These are phyloP conservation scores for Neosilurus hyrtlii DNA, from an alignment of 2,797 vertebrate species.

Conservation along the genomic window DNA sequence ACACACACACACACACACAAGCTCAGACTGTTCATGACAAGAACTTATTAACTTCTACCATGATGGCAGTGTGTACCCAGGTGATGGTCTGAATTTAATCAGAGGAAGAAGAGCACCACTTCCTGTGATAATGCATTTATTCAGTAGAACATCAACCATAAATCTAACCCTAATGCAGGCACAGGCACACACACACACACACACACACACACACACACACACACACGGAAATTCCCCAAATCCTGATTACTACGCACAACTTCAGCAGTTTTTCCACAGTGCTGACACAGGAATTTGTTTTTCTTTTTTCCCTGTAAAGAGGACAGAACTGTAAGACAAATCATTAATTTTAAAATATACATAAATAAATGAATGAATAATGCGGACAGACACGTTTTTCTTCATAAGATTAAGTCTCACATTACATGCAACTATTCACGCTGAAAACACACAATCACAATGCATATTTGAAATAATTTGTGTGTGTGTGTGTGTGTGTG, in stretches of 20 bases:
- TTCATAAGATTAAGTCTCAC: neutral
- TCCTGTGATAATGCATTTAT: neutral
- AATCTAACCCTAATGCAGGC: neutral
- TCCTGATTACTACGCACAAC: slow-evolving; percentile 1
- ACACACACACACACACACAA: neutral
- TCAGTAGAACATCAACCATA: neutral
- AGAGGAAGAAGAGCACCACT: too few species aligned
- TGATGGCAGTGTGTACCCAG: too few species aligned
- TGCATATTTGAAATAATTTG: too few species aligned
- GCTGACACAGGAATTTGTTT: slow-evolving; percentile 5
- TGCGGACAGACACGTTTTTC: neutral
- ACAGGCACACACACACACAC: neutral
- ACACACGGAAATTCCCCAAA: neutral
- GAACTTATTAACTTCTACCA: neutral
- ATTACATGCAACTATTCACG: neutral
- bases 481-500: too few species aligned
- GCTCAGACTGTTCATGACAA: too few species aligned
- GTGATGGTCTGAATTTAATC: too few species aligned
- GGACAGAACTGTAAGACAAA: neutral
- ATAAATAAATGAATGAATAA: neutral
- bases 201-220: neutral
- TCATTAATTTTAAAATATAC: neutral
- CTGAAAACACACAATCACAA: neutral
- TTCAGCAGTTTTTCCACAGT: neutral
- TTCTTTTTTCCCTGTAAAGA: neutral